These are phyloP conservation scores for Holcopasites calliopsidis DNA, from an alignment of 1,140 invertebrate genomes.

Conservation along the genomic window DNA sequence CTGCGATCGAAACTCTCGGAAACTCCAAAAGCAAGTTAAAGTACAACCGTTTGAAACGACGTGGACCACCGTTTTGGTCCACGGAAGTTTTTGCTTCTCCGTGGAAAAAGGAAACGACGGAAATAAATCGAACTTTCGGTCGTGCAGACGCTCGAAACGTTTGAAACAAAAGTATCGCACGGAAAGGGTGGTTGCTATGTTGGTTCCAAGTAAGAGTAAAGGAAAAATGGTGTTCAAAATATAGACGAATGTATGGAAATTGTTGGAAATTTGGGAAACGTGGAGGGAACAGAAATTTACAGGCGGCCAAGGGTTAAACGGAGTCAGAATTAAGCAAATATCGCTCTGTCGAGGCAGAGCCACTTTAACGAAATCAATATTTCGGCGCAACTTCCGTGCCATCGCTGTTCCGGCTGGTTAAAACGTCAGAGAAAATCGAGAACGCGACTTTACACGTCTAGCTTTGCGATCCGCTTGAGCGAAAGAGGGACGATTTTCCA, in stretches of 20 bases:
- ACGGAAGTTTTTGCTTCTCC: not conserved
- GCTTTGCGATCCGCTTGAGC: slow-evolving; percentile 47
- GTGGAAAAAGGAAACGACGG: not conserved
- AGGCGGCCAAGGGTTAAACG: too few species aligned
- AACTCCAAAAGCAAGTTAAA: not conserved
- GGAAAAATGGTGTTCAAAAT: too few species aligned
- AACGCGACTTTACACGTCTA: slow-evolving; percentile 32
- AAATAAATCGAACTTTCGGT: slow-evolving; percentile 1
- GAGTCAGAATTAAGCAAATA: slow-evolving; percentile 19
- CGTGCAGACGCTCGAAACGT: not conserved
- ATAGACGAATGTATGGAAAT: too few species aligned
- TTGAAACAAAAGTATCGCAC: too few species aligned
- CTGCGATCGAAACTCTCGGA: not conserved
- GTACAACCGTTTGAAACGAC: not conserved
- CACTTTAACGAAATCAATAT: slow-evolving; percentile 49
- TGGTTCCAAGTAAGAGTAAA: not conserved
- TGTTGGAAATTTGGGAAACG: not conserved
- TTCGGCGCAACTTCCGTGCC: slow-evolving; percentile 45
- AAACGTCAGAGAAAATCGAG: slow-evolving; percentile 40
- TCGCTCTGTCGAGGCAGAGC: not conserved
- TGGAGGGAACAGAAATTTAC: not conserved
- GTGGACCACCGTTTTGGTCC: not conserved
- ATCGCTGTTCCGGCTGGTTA: not conserved
- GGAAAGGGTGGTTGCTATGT: not conserved
- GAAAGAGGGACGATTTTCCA: slow-evolving; percentile 29